phyloP scores from a whole-genome alignment of 1,140 invertebrate species.

The Lepeophtheirus salmonis region DNA sequence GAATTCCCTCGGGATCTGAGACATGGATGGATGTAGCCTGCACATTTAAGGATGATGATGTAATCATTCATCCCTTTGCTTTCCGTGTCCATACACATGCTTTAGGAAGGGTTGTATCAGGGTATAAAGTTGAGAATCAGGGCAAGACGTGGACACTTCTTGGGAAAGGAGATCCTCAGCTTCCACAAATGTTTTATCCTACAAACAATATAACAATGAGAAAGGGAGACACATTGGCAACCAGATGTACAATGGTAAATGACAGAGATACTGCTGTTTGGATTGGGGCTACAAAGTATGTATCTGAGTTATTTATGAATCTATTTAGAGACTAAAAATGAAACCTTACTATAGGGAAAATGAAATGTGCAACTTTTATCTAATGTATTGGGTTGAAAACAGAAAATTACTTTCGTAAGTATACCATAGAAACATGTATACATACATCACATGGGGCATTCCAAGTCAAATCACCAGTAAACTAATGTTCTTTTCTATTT shows the following conservation, averaged over 20 bases:
- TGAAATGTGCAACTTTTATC: slow-evolving; percentile 49
- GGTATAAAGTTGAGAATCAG: slow-evolving; percentile 46
- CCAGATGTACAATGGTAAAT: slow-evolving; percentile 16
- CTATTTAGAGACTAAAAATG: no score
- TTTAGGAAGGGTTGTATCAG: slow-evolving; percentile 65
- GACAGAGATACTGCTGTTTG: slow-evolving; percentile 3
- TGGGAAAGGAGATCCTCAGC: slow-evolving; percentile 73
- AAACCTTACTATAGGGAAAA: no score
- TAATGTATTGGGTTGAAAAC: slow-evolving; percentile 37
- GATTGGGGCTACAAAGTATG: slow-evolving; percentile 14
- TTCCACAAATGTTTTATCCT: slow-evolving; percentile 90
- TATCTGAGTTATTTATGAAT: no score
- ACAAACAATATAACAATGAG: slow-evolving; percentile 34
- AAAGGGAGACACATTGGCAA: slow-evolving; percentile 48
- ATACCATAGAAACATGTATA: no score
- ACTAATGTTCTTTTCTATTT: no score
- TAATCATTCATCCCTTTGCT: slow-evolving; percentile 77
- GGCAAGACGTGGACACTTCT: slow-evolving; percentile 48
- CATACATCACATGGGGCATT: no score
- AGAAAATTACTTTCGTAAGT: not conserved
- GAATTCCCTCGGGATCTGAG: slow-evolving; percentile 43
- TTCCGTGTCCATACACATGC: slow-evolving; percentile 84
- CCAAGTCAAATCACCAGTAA: no score
- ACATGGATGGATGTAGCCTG: slow-evolving; percentile 79
- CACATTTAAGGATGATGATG: slow-evolving; percentile 47